phyloP scores from a whole-genome alignment of 2,113 vertebrate species.

The Corydoras sp. region DNA sequence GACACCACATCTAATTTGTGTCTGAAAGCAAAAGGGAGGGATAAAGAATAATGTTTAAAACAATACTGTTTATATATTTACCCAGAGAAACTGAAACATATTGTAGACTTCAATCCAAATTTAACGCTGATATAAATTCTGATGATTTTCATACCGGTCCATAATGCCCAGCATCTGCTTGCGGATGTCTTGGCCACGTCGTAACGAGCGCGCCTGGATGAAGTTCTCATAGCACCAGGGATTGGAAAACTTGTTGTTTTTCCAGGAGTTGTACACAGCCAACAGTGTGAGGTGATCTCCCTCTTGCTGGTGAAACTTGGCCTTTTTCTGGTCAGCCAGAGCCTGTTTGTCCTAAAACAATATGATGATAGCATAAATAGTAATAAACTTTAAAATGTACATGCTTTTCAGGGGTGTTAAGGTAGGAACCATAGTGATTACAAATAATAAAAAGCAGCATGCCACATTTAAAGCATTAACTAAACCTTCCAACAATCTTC shows the following conservation, averaged over 20 bases:
- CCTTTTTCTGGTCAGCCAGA: conserved; percentile 96
- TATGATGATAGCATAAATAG: neutral
- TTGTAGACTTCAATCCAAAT: neutral
- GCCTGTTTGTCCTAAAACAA: conserved; percentile 88
- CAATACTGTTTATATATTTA: neutral
- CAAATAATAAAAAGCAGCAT: too few species aligned
- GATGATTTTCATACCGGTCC: conserved; percentile 76
- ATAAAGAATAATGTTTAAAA: neutral
- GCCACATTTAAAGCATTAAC: too few species aligned
- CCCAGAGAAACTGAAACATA: too few species aligned
- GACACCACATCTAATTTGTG: conserved; percentile 97
- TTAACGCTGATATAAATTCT: neutral
- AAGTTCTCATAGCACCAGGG: conserved; percentile 99
- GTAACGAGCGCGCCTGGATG: conserved; percentile 92
- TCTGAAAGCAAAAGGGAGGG: conserved; percentile 54
- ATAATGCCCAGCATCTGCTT: conserved; percentile 99
- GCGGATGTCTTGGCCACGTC: conserved; percentile 91
- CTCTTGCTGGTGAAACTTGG: conserved; percentile 97
- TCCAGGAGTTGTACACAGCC: conserved; percentile 99
- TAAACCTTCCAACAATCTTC: too few species aligned
- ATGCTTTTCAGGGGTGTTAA: neutral
- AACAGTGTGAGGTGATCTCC: conserved; percentile 94
- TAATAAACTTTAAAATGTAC: neutral
- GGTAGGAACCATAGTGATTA: neutral
- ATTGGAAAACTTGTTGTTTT: conserved; percentile 98